Conservation (phyloP, 2,888 invertebrate genomes). For the Calameuta pallipes region DNA sequence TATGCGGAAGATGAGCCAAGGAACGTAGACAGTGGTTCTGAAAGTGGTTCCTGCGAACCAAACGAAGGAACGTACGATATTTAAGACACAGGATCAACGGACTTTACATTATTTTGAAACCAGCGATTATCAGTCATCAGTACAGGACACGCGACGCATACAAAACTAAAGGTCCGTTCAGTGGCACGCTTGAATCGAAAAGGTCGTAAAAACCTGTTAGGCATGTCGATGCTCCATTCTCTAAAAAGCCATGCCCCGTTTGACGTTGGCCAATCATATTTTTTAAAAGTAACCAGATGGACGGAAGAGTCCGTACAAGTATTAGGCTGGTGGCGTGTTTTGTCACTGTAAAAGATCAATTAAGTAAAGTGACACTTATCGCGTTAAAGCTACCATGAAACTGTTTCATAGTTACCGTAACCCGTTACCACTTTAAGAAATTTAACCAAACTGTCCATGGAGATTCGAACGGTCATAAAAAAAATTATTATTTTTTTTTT, state of each 20-base stretch:
- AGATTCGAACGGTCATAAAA: background rate
- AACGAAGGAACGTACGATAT: background rate
- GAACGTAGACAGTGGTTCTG: background rate
- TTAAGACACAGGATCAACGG: background rate
- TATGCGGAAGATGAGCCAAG: background rate
- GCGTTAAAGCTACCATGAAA: no score
- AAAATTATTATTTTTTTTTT: background rate
- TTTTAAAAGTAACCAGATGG: background rate
- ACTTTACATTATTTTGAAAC: background rate
- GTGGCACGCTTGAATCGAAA: background rate
- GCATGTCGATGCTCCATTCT: background rate
- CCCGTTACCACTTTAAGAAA: background rate
- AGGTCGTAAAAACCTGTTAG: background rate
- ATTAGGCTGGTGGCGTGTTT: no score
- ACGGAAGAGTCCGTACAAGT: background rate
- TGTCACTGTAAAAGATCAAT: no score
- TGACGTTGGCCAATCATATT: background rate
- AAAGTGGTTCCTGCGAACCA: background rate
- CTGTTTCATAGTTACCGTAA: no score
- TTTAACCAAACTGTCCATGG: background rate
- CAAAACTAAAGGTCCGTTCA: background rate
- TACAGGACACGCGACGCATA: background rate
- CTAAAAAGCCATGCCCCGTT: background rate
- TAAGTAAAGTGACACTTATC: no score
- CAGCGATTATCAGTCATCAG: background rate